Evolutionary conservation across 2,888 invertebrate species (phyloP).

Genomic region (Sipunculus nudus): DNA sequence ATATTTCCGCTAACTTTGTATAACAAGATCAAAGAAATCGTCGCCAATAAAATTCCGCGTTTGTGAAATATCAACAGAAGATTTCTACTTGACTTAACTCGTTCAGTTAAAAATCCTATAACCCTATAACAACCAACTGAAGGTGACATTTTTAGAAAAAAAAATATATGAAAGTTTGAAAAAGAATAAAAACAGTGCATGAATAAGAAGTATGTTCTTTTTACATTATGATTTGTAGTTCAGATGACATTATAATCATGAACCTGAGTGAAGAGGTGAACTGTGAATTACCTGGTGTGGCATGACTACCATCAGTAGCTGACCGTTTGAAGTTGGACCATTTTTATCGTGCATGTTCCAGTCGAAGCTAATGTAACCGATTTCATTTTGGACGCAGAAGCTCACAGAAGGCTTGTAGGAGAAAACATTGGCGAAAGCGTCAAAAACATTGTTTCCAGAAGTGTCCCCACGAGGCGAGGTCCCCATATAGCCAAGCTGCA

Average conservation of each 20-base stretch:
- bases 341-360: conserved; percentile 45
- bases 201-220: too few species aligned
- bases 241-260: neutral
- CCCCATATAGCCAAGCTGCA: conserved; percentile 50
- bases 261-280: neutral
- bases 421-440: conserved; percentile 43
- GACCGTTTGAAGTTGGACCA: conserved; percentile 29
- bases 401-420: conserved; percentile 45
- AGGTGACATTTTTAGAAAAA: too few species aligned
- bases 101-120: too few species aligned
- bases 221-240: too few species aligned
- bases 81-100: too few species aligned
- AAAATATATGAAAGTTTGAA: too few species aligned
- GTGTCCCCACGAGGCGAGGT: conserved; percentile 43
- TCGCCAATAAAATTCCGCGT: too few species aligned
- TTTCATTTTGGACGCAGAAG: conserved; percentile 39
- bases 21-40: too few species aligned
- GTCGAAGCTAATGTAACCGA: conserved; percentile 43
- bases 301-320: conserved; percentile 48
- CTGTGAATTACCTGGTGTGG: conserved; percentile 49
- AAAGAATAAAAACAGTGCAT: too few species aligned
- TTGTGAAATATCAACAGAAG: too few species aligned
- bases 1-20: too few species aligned
- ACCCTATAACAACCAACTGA: too few species aligned
- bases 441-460: conserved; percentile 39